Base-by-base conservation (phyloP, 2,888 invertebrate species). In the Rhingia campestris region DNA sequence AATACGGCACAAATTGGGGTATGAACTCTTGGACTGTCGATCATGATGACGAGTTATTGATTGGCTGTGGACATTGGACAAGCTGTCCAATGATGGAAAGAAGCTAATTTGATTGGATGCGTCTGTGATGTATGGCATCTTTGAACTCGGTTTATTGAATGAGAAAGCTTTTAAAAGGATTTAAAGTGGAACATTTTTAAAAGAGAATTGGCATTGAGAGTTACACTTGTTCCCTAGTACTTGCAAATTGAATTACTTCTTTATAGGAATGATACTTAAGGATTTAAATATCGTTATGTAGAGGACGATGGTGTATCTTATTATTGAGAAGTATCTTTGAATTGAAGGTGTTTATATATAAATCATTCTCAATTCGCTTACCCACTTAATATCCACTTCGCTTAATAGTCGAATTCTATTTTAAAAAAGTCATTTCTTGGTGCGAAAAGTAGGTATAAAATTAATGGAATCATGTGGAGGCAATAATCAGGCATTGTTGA, bases 11-110 rank as follows among this genome's bases (percentile, higher is more conserved):
- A 56, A 56, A 56, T 69, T 69, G 45, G 37, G 43, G 1, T 45
- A 22, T 30, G 54, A 69, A 56, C 67, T 56, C 30, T 66, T 37
- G 43, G 58, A 7, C 58, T 49, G 49, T 30, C 22, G 22, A 22
- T 22, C 22, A 22, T 6, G 41, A 45, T 59, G 43, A 43, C 39
- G 22, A n/a, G 39, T 43, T 43, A 45, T 61, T 45, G 61, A 35
- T 14, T 61, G 45, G 33, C 22, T 9, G 41, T 22, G 43, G n/a
- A 12, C 43, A 12, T 49, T 49, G 49, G 9, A 32, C 10, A 45
- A 33, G 33, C 45, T 43, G 59, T 32, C 43, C 5, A 12, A 3
- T 14, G 45, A 32, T 32, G 10, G 58, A 43, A 5, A 14, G 45
- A 6, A 47, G 35, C 12, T 45, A 45, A 61, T 47, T 61, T 45